Conservation (phyloP, 2,888 invertebrate genomes). For the Augiades crinisus region DNA sequence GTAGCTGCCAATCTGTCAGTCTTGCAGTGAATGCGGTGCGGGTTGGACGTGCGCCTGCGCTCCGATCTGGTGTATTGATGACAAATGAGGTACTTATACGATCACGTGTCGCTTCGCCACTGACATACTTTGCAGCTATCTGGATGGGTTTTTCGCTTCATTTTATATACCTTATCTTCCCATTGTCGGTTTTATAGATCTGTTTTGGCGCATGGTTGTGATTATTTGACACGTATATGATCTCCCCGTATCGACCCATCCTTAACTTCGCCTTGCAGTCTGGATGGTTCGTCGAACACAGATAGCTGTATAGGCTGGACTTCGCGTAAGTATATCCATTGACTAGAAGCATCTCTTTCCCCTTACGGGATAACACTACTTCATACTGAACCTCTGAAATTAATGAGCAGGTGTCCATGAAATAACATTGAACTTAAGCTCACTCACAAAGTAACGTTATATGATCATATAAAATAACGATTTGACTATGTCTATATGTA, state of each 20-base stretch:
- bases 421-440: too few relatives aligned
- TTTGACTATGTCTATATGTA: too few relatives aligned
- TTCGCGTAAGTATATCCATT: conserved; percentile 41
- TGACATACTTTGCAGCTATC: too few relatives aligned
- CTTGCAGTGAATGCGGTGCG: too few relatives aligned
- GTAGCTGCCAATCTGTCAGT: too few relatives aligned
- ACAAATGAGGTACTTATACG: too few relatives aligned
- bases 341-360: conserved; percentile 28
- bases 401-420: not conserved
- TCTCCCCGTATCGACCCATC: not conserved
- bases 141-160: too few relatives aligned
- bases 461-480: too few relatives aligned
- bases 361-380: conserved; percentile 19
- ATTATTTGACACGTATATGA: not conserved
- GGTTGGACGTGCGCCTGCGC: too few relatives aligned
- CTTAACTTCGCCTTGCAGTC: conserved; percentile 31
- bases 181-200: not conserved
- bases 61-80: too few relatives aligned
- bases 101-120: too few relatives aligned
- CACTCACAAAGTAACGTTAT: too few relatives aligned
- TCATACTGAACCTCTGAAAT: conserved; percentile 24
- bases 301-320: conserved; percentile 38
- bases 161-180: not conserved
- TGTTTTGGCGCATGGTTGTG: not conserved
- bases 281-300: conserved; percentile 42